Evolutionary conservation across 1,140 invertebrate species (phyloP).

Genomic region (Bombus balteatus): DNA sequence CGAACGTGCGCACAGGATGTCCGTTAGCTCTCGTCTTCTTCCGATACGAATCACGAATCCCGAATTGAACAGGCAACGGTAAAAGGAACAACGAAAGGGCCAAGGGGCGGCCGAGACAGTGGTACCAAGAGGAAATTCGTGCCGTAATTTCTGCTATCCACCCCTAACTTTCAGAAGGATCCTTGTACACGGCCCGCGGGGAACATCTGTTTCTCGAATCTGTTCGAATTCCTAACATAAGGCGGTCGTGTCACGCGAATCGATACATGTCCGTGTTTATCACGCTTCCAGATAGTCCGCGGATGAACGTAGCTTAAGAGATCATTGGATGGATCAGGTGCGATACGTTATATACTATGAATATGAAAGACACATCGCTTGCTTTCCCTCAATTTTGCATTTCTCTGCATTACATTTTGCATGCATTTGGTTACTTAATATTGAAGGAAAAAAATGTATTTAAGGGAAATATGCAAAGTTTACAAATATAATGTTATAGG

Average conservation of each 20-base stretch:
- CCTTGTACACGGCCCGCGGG: slow-evolving; percentile 59
- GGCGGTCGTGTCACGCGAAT: slow-evolving; percentile 51
- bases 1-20: neutral
- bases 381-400: neutral
- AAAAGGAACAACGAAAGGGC: slow-evolving; percentile 61
- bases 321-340: neutral
- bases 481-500: too few relatives aligned
- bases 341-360: slow-evolving; percentile 2
- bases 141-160: slow-evolving; percentile 66
- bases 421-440: neutral
- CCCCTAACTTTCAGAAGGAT: slow-evolving; percentile 62
- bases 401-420: neutral
- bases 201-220: slow-evolving; percentile 68
- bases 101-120: neutral
- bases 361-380: neutral
- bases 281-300: neutral
- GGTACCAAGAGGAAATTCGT: slow-evolving; percentile 58
- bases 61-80: slow-evolving; percentile 59
- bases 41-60: slow-evolving; percentile 66
- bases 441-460: neutral
- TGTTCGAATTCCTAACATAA: slow-evolving; percentile 56
- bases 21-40: slow-evolving; percentile 49
- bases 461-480: too few relatives aligned
- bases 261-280: slow-evolving; percentile 51
- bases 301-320: neutral